Evolutionary conservation across 2,113 vertebrate genomes (phyloP).

Genomic region (Oostethus manadensis): DNA sequence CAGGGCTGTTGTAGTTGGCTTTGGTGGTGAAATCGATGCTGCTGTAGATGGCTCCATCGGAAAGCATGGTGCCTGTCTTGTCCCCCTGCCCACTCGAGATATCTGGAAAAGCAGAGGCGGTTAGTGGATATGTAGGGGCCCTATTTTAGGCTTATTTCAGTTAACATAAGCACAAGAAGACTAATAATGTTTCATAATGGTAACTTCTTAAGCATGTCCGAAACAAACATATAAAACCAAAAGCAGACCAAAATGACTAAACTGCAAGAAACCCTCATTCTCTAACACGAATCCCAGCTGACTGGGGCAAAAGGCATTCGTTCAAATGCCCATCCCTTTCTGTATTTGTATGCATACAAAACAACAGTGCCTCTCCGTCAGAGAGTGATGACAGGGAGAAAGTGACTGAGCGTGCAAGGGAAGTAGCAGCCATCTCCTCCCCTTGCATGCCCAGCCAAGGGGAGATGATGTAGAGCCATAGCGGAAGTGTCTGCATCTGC

Average conservation of each 20-base stretch:
- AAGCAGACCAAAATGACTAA: no score
- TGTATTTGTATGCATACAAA: slow-evolving; percentile 2
- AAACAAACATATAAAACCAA: no score
- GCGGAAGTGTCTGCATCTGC: slow-evolving; percentile 77
- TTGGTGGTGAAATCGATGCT: slow-evolving; percentile 99
- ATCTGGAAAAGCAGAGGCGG: slow-evolving; percentile 64
- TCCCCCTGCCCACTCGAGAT: slow-evolving; percentile 85
- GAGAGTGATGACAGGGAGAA: slow-evolving; percentile 50
- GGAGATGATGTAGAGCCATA: slow-evolving; percentile 87
- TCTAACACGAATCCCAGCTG: no score
- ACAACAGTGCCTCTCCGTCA: slow-evolving; percentile 56
- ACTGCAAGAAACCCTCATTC: no score
- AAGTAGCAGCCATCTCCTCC: slow-evolving; percentile 47
- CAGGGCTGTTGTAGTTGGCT: slow-evolving; percentile 89
- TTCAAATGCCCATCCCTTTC: neutral
- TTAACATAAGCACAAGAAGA: no score
- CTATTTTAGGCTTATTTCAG: neutral
- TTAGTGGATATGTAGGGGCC: neutral
- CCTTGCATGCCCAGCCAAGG: slow-evolving; percentile 76
- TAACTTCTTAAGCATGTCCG: no score
- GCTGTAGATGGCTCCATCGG: slow-evolving; percentile 98
- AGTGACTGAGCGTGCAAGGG: slow-evolving; percentile 56
- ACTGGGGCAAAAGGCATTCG: neutral
- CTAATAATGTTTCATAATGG: no score
- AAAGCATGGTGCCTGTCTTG: slow-evolving; percentile 94